phyloP scores from a whole-genome alignment of 2,888 invertebrate species.

The Yponomeuta cagnagella region DNA sequence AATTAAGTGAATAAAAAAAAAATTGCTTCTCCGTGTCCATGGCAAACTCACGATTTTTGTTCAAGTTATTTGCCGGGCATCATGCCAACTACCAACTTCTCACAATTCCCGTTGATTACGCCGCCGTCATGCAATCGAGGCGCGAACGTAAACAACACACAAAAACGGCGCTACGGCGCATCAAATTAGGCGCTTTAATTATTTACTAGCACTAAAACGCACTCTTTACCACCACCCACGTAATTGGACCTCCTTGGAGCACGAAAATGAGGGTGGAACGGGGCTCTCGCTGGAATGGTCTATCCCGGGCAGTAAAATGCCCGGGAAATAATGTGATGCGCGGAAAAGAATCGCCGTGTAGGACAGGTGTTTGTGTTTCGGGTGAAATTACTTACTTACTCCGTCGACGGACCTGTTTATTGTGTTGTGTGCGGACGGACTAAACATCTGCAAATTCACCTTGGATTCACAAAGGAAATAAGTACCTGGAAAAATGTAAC shows the following conservation, averaged over 20 bases:
- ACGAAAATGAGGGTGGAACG: conserved; percentile 26
- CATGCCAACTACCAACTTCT: too few relatives aligned
- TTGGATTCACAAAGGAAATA: not conserved
- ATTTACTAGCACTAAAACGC: conserved; percentile 71
- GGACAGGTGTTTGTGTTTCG: conserved; percentile 48
- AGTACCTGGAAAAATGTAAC: too few relatives aligned
- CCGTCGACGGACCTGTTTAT: not conserved
- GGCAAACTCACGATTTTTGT: too few relatives aligned
- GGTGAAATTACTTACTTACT: not conserved
- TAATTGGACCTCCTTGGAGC: conserved; percentile 37
- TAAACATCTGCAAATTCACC: conserved; percentile 1
- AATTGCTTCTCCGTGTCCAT: too few relatives aligned
- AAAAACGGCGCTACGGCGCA: conserved; percentile 52
- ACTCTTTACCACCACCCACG: conserved; percentile 47
- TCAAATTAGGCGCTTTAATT: conserved; percentile 72
- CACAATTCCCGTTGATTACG: not conserved
- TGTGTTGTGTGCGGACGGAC: not conserved
- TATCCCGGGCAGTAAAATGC: conserved; percentile 54
- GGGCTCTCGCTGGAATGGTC: conserved; percentile 54
- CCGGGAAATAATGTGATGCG: conserved; percentile 62
- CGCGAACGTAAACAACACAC: conserved; percentile 40
- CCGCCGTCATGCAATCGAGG: not conserved
- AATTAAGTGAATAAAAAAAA: too few relatives aligned
- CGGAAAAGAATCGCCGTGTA: conserved; percentile 29
- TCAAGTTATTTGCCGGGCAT: too few relatives aligned